Evolutionary conservation across 2,797 vertebrate species (phyloP).

Genomic region (Tenualosa ilisha): DNA sequence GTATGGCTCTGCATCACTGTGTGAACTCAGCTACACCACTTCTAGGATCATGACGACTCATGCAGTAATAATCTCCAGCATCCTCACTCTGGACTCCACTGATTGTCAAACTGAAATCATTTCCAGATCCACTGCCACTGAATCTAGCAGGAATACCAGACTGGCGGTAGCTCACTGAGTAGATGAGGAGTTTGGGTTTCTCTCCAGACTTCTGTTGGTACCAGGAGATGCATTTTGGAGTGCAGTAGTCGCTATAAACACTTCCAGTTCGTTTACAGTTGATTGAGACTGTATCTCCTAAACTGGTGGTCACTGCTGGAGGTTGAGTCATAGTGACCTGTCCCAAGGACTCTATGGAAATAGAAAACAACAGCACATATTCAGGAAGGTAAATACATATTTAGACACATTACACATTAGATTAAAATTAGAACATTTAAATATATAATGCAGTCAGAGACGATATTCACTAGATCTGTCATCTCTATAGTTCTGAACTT

Average conservation of each 20-base stretch:
- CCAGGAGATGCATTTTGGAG: not conserved
- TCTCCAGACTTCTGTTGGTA: constrained; percentile 11
- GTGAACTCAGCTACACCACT: not conserved
- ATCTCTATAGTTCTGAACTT: too few species aligned
- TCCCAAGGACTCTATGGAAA: too few species aligned
- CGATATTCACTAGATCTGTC: too few species aligned
- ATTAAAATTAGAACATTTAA: too few species aligned
- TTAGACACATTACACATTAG: too few species aligned
- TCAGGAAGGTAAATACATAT: too few species aligned
- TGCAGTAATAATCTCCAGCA: constrained; percentile 33
- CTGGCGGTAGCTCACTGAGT: not conserved
- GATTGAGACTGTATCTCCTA: too few species aligned
- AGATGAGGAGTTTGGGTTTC: constrained; percentile 33
- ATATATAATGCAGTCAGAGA: too few species aligned
- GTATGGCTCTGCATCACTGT: not conserved
- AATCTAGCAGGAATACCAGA: constrained; percentile 36
- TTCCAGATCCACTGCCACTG: constrained; percentile 33
- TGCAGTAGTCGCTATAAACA: not conserved
- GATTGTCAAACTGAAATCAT: constrained; percentile 29
- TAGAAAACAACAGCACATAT: too few species aligned
- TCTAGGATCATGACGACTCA: not conserved
- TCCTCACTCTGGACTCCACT: constrained; percentile 39
- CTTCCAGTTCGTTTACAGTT: not conserved
- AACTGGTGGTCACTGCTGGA: too few species aligned
- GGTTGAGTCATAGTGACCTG: too few species aligned